Evolutionary conservation across 2,888 invertebrate genomes (phyloP).

Genomic region (Synergus laeviventris): DNA sequence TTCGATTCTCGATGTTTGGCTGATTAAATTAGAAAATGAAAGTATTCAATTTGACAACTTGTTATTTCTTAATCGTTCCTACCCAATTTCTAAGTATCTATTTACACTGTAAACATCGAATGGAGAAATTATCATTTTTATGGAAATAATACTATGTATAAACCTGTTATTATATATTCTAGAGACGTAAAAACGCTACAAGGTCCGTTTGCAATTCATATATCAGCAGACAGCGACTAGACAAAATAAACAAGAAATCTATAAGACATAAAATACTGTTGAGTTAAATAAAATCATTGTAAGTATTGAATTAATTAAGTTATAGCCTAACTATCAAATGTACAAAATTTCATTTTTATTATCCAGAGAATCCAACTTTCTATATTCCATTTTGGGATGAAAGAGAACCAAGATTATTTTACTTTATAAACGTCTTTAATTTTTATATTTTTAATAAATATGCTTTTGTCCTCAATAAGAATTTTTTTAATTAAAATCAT

Average conservation of each 20-base stretch:
- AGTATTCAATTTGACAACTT: no score
- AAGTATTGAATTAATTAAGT: background rate
- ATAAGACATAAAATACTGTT: background rate
- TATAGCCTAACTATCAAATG: background rate
- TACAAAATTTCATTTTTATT: background rate
- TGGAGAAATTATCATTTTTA: background rate
- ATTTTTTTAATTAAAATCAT: no score
- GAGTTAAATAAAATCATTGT: background rate
- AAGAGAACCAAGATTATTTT: no score
- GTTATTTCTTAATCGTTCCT: no score
- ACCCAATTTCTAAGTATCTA: background rate
- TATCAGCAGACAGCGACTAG: background rate
- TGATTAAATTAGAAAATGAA: no score
- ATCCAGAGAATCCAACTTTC: no score
- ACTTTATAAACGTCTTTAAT: no score
- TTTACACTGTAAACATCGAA: background rate
- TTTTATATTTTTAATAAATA: no score
- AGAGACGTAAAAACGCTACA: background rate
- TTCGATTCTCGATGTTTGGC: no score
- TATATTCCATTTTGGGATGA: no score
- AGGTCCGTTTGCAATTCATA: background rate
- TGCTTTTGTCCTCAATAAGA: no score
- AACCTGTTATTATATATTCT: background rate
- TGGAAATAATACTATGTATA: background rate
- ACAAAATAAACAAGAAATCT: background rate